Percentiles rank a stretch among this genome's conserved stretches.
These are phyloP conservation scores for Chrysogorgia sp. DNA, from an alignment of 92 coral and sea anemone genomes.

Conservation along the genomic window DNA sequence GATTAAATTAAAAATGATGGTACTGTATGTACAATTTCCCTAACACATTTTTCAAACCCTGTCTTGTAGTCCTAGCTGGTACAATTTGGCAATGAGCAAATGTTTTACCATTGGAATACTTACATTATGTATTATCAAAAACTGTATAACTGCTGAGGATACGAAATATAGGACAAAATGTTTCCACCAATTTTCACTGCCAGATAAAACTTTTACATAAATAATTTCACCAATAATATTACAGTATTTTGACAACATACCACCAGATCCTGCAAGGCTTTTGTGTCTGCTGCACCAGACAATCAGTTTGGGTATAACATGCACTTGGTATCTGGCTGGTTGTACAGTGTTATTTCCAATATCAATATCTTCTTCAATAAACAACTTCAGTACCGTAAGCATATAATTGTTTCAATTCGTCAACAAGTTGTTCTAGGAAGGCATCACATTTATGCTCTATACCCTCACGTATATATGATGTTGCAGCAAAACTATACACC, in stretches of 20 bases:
- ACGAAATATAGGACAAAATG: too few relatives aligned
- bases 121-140: too few relatives aligned
- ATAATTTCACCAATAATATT: too few relatives aligned
- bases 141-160: too few relatives aligned
- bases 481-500: background rate
- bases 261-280: constrained; percentile 13
- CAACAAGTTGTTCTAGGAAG: background rate
- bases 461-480: constrained; percentile 8
- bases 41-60: too few relatives aligned
- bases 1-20: too few relatives aligned
- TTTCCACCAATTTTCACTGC: too few relatives aligned
- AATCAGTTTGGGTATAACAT: constrained; percentile 1
- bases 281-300: background rate
- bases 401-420: constrained; percentile 2
- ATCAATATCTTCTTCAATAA: constrained; percentile 1
- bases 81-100: too few relatives aligned
- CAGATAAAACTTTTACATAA: too few relatives aligned
- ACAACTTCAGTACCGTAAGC: constrained; percentile 4
- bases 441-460: constrained; percentile 5
- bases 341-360: background rate
- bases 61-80: too few relatives aligned
- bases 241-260: background rate
- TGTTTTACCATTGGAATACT: too few relatives aligned
- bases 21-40: too few relatives aligned
- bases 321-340: background rate